Evolutionary conservation across 2,888 invertebrate species (phyloP), one percentile per base, ranked within the genome.

Genomic region (Cynaeus angustus): DNA sequence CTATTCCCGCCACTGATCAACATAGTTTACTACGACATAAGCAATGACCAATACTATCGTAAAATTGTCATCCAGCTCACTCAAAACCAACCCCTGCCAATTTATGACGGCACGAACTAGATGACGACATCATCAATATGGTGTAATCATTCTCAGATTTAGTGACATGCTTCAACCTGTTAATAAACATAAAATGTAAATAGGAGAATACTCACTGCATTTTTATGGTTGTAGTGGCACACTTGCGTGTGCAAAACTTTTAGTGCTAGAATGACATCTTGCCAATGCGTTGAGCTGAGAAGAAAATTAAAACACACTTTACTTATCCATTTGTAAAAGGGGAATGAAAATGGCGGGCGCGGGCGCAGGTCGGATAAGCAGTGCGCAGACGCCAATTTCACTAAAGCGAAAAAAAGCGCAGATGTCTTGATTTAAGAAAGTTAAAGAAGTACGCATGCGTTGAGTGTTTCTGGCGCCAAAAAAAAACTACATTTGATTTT

Each of bases 261-360:
- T 83, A 13, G 59, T 43, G 89, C 91, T 94, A 94, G 89, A 89
- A 89, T 89, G 88, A 91, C 94, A 94, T 94, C 88, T 87, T 90
- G 89, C 88, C 86, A 87, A 88, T 86, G 85, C 73, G 92, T 83
- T 81, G 84, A 85, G 84, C 85, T 86, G 85, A 86, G 84, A 80
- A 84, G 82, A 85, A 83, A 86, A 86, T 86, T 85, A 85, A 86
- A 71, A 74, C 69, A 75, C 79, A 76, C 79, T 78, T 79, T 78
- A 80, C 75, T 65, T 64, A 66, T 53, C 75, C 79, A 80, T 79
- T 74, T 72, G 37, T 70, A 30, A 61, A 67, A 69, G 5, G 64
- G 59, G 43, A 75, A 70, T 74, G 73, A 21, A 21, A 21, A 21
- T 3, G 1, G 21, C n/a, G n/a, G n/a, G n/a, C n/a, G 68, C 64